Evolutionary conservation across 2,888 invertebrate genomes (phyloP), one percentile per base, ranked within the genome.

Genomic region (Pammene fasciana): DNA sequence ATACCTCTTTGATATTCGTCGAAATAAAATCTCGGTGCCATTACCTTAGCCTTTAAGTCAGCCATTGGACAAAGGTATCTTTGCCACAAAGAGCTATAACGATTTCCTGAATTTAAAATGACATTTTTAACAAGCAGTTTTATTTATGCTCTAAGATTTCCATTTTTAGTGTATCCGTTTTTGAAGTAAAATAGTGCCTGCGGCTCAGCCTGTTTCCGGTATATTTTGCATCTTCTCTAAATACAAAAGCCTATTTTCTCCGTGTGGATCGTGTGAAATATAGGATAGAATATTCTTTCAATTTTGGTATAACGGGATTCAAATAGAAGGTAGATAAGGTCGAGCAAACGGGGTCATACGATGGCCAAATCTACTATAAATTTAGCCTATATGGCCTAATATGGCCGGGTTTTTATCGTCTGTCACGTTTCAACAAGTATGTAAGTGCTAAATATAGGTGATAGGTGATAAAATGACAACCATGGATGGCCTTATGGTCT

Each of bases 61-160:
- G 16, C 61, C 61, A 48, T 61, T 41, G 50, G 52, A 57, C 68
- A 68, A 68, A 68, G 68, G 43, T 18, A 16, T 34, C 36, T 41
- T 45, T 16, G 18, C 36, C 18, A 45, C 68, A 68, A 64, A 68
- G 67, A 67, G 57, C 14, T 50, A 43, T 68, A 68, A 68, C 36
- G 68, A 68, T 64, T 45, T 68, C 68, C 68, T 57, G 57, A 52
- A 36, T 56, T 56, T 52, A 48, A 43, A 62, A 68, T 50, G 54
- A 26, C 43, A 57, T 68, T 68, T 67, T 64, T 50, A 64, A 57
- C 48, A 68, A 45, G 56, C 48, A 14, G 0, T 41, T n/a, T 55
- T 67, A 46, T 26, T n/a, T 14, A 4, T 14, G 34, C 26, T 26
- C 14, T 46, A 10, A 56, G 18, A 52, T 38, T 68, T 46, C 14